These are phyloP conservation scores for Silurus lanzhouensis DNA, from an alignment of 2,797 vertebrate genomes.

Conservation along the genomic window DNA sequence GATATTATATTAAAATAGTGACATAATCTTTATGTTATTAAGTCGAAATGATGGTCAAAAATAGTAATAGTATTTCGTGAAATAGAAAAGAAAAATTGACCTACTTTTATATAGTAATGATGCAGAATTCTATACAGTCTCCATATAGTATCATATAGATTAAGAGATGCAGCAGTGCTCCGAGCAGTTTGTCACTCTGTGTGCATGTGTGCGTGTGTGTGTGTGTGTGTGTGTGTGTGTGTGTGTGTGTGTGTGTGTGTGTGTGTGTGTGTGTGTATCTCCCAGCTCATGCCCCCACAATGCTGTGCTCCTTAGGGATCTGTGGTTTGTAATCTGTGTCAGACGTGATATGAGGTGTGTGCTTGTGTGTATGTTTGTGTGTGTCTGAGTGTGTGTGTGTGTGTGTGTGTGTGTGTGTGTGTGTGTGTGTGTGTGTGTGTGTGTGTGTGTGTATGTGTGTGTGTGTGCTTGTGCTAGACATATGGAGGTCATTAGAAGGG, in stretches of 20 bases:
- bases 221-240: constrained; percentile 18
- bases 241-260: constrained; percentile 9
- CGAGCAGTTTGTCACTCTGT: background rate
- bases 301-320: constrained; percentile 35
- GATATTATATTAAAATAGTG: background rate
- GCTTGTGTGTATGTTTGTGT: background rate
- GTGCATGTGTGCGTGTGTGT: constrained; percentile 25
- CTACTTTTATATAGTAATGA: constrained; percentile 45
- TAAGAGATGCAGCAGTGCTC: constrained; percentile 34
- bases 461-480: constrained; percentile 43
- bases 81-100: constrained; percentile 27
- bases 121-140: constrained; percentile 25
- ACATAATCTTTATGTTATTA: background rate
- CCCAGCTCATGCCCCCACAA: constrained; percentile 23
- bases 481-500: constrained; percentile 58
- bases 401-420: background rate
- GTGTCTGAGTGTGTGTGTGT: background rate
- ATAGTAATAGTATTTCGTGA: background rate
- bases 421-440: background rate
- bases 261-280: background rate
- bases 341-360: constrained; percentile 30
- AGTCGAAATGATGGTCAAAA: background rate
- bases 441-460: background rate
- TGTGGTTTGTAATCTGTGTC: constrained; percentile 42
- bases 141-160: too few relatives aligned